Base-by-base conservation (phyloP, 1,140 invertebrate genomes). In the Scaptodrosophila lebanonensis region DNA sequence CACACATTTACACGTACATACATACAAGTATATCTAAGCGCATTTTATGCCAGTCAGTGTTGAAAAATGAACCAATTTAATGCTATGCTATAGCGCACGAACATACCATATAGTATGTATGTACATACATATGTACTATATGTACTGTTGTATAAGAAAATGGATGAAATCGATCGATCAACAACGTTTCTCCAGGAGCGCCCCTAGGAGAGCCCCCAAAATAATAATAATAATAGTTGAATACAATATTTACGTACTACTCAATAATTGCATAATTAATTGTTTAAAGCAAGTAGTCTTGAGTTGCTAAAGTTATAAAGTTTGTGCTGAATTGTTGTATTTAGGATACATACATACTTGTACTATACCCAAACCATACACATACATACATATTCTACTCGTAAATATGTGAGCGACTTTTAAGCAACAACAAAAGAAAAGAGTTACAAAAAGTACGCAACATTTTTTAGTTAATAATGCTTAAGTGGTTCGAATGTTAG, bases 21-120 rank as follows among this genome's bases (percentile, higher is more conserved):
- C n/a, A n/a, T n/a, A n/a, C n/a, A n/a, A n/a, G n/a, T n/a, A n/a
- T n/a, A n/a, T n/a, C n/a, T n/a, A n/a, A n/a, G n/a, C n/a, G n/a
- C n/a, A n/a, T n/a, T n/a, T n/a, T n/a, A n/a, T n/a, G n/a, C n/a
- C n/a, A n/a, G n/a, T n/a, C 56, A 27, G 44, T 50, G 48, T 71
- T 77, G 47, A 56, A 60, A 58, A 42, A 59, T 58, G 57, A 66
- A 66, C 50, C 69, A 73, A 76, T 70, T 57, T 51, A 66, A 58
- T 45, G 36, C 44, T 38, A 27, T 42, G 3, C 17, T 27, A 32
- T 12, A 36, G n/a, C 35, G 27, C 36, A 36, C 38, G 45, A 11
- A 40, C 30, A 7, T 16, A 11, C 27, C 16, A 29, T 36, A 17
- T 40, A 22, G 30, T 45, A 35, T 47, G 36, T 20, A 30, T 32